A percentile compares a stretch with the other conserved stretches of the same genome.
Conservation (phyloP, 2,888 invertebrate genomes). For the Linnaemya vulpina region DNA sequence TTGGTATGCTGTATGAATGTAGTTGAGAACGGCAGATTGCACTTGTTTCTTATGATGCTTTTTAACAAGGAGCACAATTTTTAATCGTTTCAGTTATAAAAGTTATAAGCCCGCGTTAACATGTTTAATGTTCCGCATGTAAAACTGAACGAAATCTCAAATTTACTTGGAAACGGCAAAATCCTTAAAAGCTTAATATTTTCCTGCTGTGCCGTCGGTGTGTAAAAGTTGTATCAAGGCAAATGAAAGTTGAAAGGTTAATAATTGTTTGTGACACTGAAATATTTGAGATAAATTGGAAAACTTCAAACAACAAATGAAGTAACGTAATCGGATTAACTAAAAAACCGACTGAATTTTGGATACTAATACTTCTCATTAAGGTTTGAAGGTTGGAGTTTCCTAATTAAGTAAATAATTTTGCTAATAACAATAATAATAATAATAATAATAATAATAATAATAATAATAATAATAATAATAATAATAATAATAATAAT, state of each 20-base stretch:
- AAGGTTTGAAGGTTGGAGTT: neutral
- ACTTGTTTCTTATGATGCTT: slow-evolving; percentile 66
- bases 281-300: neutral
- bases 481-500: too few species aligned
- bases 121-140: slow-evolving; percentile 60
- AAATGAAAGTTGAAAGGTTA: neutral
- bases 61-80: slow-evolving; percentile 66
- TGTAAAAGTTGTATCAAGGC: neutral
- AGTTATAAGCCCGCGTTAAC: slow-evolving; percentile 68
- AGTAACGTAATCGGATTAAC: slow-evolving; percentile 19
- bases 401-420: neutral
- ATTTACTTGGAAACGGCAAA: slow-evolving; percentile 16
- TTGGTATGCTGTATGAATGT: slow-evolving; percentile 1
- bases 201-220: slow-evolving; percentile 50
- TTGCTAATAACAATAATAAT: too few species aligned
- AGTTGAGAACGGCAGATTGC: slow-evolving; percentile 42
- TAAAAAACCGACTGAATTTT: neutral
- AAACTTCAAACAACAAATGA: neutral
- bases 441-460: too few species aligned
- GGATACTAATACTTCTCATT: slow-evolving; percentile 11
- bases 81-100: slow-evolving; percentile 71
- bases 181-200: neutral
- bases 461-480: too few species aligned
- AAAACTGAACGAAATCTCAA: slow-evolving; percentile 29
- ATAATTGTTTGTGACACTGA: neutral